phyloP scores from a whole-genome alignment of 2,888 invertebrate species.

The Drosophila ochracea region DNA sequence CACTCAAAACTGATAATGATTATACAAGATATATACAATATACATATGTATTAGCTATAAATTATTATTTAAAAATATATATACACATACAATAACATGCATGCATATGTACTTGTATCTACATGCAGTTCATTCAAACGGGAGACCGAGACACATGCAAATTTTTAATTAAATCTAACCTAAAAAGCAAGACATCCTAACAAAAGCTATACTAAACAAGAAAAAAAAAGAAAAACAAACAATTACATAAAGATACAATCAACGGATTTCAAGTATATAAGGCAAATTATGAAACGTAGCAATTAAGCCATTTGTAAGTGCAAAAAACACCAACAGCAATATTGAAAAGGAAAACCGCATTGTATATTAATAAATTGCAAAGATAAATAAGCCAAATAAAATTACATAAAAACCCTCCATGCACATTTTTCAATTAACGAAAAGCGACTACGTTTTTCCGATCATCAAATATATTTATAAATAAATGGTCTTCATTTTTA shows the following conservation, averaged over 20 bases:
- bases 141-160: slow-evolving; percentile 23
- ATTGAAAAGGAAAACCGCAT: slow-evolving; percentile 55
- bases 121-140: slow-evolving; percentile 12
- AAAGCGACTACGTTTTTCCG: not conserved
- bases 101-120: slow-evolving; percentile 30
- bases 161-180: slow-evolving; percentile 23
- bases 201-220: slow-evolving; percentile 27
- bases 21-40: slow-evolving; percentile 58
- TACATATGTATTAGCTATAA: slow-evolving; percentile 67
- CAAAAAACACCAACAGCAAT: slow-evolving; percentile 64
- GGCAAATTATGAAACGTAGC: slow-evolving; percentile 56
- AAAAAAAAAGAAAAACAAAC: slow-evolving; percentile 4
- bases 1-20: slow-evolving; percentile 63
- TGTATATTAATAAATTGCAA: slow-evolving; percentile 69
- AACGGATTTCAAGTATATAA: slow-evolving; percentile 66
- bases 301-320: slow-evolving; percentile 71
- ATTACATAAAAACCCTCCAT: slow-evolving; percentile 19
- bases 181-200: slow-evolving; percentile 44
- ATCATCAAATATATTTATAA: not conserved
- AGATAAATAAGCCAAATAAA: slow-evolving; percentile 78
- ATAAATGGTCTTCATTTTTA: not conserved
- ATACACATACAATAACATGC: slow-evolving; percentile 47
- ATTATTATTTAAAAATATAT: slow-evolving; percentile 68
- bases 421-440: not conserved
- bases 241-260: slow-evolving; percentile 56